Evolutionary conservation across 1,140 invertebrate genomes (phyloP), one percentile per base, ranked within the genome.

Genomic region (Drosophila ercepeae): DNA sequence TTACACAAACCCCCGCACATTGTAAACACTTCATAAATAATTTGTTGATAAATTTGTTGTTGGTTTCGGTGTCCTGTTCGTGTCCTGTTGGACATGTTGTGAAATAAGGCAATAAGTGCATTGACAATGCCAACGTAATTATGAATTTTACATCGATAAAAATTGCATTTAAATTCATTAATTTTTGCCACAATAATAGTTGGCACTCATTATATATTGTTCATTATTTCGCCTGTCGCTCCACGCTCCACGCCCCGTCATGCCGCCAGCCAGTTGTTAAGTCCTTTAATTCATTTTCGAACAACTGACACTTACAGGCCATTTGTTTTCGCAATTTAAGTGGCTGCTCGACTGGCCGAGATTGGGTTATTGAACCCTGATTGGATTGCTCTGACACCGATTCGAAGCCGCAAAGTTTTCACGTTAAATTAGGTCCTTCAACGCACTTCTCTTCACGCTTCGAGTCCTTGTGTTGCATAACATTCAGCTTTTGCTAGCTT

Each of bases 101-200:
- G 63, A 53, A 68, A 65, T 64, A 70, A 49, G 68, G 74, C 45
- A 58, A 53, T 71, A 77, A 77, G 55, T 70, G 64, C 64, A 61
- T 75, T 69, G 63, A 60, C 76, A 81, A 84, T 86, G 72, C 51
- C 59, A 49, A 67, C 71, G 84, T 77, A 88, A 81, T 88, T 88
- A 86, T 88, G 81, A 55, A 84, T 65, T 86, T 76, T 69, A 84
- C 81, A 84, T 81, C 79, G 67, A 81, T 86, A 74, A 86, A 84
- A 84, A 60, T 64, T 49, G 52, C 68, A 88, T 81, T 86, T 77
- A 86, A 86, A 86, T 74, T 61, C 73, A 60, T 73, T 71, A 73
- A 77, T 60, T 84, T 78, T 84, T 61, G 78, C 78, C 72, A 45
- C 42, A 54, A 72, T 52, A 72, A 81, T 77, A 81, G 75, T 67